Conservation (phyloP, 1,140 invertebrate genomes). For the Pygmarrhopalites habei region DNA sequence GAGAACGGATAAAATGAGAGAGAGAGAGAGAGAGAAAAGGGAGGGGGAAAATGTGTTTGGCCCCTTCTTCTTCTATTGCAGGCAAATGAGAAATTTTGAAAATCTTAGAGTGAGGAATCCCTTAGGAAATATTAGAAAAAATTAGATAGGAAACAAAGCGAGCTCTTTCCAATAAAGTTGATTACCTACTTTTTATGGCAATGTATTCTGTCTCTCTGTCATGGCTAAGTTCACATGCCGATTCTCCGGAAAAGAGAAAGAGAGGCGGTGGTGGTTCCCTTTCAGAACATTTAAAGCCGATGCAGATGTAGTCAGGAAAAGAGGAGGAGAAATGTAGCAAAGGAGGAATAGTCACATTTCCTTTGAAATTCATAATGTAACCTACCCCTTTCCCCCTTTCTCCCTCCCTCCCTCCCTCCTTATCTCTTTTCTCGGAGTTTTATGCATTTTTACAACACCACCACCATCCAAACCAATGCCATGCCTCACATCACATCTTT, state of each 20-base stretch:
- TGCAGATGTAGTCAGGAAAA: neutral
- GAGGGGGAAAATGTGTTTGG: too few relatives aligned
- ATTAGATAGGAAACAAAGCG: slow-evolving; percentile 34
- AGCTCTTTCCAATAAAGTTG: slow-evolving; percentile 30
- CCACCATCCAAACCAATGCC: slow-evolving; percentile 6
- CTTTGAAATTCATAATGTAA: neutral
- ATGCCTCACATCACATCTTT: neutral
- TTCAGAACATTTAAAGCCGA: too few relatives aligned
- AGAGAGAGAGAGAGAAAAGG: too few relatives aligned
- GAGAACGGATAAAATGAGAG: neutral
- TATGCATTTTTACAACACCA: slow-evolving; percentile 20
- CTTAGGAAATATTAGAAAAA: slow-evolving; percentile 32
- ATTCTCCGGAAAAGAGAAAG: neutral
- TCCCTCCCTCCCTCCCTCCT: slow-evolving; percentile 6
- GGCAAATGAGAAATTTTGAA: slow-evolving; percentile 25
- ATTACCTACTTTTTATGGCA: slow-evolving; percentile 18
- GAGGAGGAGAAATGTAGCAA: too few relatives aligned
- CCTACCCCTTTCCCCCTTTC: neutral
- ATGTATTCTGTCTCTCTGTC: neutral
- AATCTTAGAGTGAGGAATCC: slow-evolving; percentile 10
- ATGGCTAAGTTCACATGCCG: neutral
- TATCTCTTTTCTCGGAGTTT: slow-evolving; percentile 6
- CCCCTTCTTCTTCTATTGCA: too few relatives aligned
- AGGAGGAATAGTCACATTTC: neutral
- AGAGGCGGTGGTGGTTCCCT: too few relatives aligned